These are phyloP conservation scores for Apostichopus parvimensis DNA, from an alignment of 35 echinoderm and acorn worm genomes.

Conservation along the genomic window DNA sequence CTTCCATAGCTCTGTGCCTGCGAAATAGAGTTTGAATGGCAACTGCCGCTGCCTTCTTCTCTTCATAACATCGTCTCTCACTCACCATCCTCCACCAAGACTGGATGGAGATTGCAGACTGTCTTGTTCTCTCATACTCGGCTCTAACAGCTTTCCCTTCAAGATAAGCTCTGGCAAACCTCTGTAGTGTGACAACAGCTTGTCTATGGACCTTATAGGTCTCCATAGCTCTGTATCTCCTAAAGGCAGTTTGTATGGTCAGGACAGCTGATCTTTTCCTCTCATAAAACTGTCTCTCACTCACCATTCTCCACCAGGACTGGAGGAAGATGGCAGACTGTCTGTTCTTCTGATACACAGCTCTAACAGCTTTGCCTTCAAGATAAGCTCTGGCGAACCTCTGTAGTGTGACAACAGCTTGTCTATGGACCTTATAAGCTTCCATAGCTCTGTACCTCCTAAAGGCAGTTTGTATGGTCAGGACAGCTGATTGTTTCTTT, in stretches of 20 bases:
- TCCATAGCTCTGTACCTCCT: slow-evolving; percentile 18
- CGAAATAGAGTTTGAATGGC: slow-evolving; percentile 62
- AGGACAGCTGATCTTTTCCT: not conserved
- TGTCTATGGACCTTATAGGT: slow-evolving; percentile 26
- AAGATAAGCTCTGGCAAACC: slow-evolving; percentile 21
- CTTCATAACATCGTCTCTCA: slow-evolving; percentile 30
- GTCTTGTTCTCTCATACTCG: slow-evolving; percentile 39
- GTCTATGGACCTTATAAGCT: slow-evolving; percentile 36
- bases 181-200: slow-evolving; percentile 65
- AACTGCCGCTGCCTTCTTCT: slow-evolving; percentile 49
- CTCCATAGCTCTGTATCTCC: not conserved
- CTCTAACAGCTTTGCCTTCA: not conserved
- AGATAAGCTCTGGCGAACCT: slow-evolving; percentile 36
- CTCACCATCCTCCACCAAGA: slow-evolving; percentile 55
- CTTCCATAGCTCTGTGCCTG: slow-evolving; percentile 6
- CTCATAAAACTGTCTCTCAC: not conserved
- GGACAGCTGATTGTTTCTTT: slow-evolving; percentile 1
- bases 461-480: slow-evolving; percentile 46
- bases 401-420: slow-evolving; percentile 56
- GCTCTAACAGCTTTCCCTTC: not conserved
- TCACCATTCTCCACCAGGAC: slow-evolving; percentile 41
- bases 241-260: not conserved
- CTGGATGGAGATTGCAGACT: slow-evolving; percentile 70
- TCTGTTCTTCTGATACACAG: slow-evolving; percentile 35
- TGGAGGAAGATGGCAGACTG: slow-evolving; percentile 58